Conservation (phyloP, 1,140 invertebrate species). For the Dermatophagoides farinae region DNA sequence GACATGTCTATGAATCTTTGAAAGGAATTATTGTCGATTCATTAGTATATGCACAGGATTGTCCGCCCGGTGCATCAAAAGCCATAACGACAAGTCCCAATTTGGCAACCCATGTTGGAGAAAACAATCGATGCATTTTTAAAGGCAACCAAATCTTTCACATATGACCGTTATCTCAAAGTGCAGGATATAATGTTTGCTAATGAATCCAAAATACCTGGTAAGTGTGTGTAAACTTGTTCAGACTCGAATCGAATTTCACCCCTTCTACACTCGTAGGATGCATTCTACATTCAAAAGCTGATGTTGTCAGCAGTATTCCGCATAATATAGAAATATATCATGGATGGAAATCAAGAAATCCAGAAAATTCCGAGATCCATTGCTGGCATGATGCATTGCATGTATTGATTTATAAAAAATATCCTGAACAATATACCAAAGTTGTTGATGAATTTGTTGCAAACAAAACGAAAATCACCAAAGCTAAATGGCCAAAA, state of each 20-base stretch:
- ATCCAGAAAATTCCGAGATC: slow-evolving; percentile 37
- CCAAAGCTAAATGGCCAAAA: no score
- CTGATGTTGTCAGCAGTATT: slow-evolving; percentile 40
- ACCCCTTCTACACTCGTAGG: slow-evolving; percentile 52
- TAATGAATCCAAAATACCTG: neutral
- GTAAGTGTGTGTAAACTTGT: no score
- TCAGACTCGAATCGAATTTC: no score
- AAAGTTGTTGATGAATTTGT: slow-evolving; percentile 45
- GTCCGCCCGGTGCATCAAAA: neutral
- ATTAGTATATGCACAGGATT: slow-evolving; percentile 10
- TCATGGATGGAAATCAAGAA: slow-evolving; percentile 13
- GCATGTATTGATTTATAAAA: slow-evolving; percentile 56
- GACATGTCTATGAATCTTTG: neutral
- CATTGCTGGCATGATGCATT: slow-evolving; percentile 61
- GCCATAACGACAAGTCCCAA: neutral
- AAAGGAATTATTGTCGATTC: slow-evolving; percentile 5
- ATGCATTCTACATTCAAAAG: slow-evolving; percentile 52
- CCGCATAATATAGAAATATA: slow-evolving; percentile 34
- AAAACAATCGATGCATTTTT: slow-evolving; percentile 41
- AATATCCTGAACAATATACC: slow-evolving; percentile 59
- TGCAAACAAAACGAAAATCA: no score
- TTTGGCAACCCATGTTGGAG: slow-evolving; percentile 16
- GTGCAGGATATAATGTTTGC: neutral
- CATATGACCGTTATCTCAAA: neutral
- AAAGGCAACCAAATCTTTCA: slow-evolving; percentile 27